Base-by-base conservation (phyloP, 2,888 invertebrate genomes). In the Eumacrocentrus americanus region DNA sequence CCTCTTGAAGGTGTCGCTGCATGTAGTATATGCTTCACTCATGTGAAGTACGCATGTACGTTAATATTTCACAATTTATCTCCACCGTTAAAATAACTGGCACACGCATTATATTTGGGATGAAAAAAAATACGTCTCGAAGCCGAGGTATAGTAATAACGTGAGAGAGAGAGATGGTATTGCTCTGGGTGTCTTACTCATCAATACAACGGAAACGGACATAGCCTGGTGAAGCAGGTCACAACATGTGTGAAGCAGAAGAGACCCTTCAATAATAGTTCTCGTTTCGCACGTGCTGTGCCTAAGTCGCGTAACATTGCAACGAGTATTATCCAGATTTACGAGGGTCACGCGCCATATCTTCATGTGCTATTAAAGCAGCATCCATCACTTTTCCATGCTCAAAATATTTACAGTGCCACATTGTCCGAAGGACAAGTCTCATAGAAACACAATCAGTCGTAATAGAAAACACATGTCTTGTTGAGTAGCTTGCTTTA, bases 221-320 rank as follows among this genome's bases (percentile, higher is more conserved):
- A 2, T 7, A 14, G 9, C 18, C 18, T 40, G 42, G 11, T 42
- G 1, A 18, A 58, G 35, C 23, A 14, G 48, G 47, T 29, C 37
- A 35, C 46, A 63, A 72, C 69, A 72, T 53, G 67, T 74, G 72
- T 67, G 62, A 35, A 42, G 14, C 71, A 73, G 64, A 44, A 20
- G 35, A 22, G 38, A 37, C 18, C 48, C 25, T 56, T 56, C 16
- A 56, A 56, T 56, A 48, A 56, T 48, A 25, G 23, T 38, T 12
- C 16, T 9, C n/a, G 2, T 11, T 11, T 38, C n/a, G 11, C n/a
- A 35, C 51, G n/a, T 22, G 23, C 51, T 52, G 51, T 18, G 50
- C 34, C n/a, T n/a, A 7, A 40, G 40, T 55, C 44, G 3, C 14
- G 23, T 6, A 37, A 54, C 16, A 42, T 52, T 57, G 58, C 46